These are phyloP conservation scores for Drosophila sulfurigaster DNA, from an alignment of 1,140 invertebrate genomes.

Conservation along the genomic window DNA sequence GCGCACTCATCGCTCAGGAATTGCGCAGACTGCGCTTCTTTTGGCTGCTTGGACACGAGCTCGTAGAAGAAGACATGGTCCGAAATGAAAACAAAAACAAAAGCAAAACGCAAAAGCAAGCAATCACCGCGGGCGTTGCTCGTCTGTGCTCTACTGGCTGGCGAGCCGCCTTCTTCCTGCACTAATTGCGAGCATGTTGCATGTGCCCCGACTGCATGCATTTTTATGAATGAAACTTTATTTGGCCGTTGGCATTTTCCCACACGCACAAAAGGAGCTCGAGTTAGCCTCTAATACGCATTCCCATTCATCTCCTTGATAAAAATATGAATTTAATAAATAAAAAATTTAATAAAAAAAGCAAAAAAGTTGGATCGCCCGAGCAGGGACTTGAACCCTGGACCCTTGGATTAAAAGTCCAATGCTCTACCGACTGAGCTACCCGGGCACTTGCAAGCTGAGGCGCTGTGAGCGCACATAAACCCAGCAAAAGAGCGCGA, in stretches of 20 bases:
- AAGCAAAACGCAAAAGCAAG: neutral
- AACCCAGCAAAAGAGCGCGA: constrained; percentile 33
- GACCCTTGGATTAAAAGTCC: constrained; percentile 92
- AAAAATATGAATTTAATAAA: constrained; percentile 16
- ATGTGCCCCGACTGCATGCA: constrained; percentile 58
- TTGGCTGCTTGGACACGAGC: constrained; percentile 3
- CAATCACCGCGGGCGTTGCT: constrained; percentile 29
- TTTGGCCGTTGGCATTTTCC: constrained; percentile 60
- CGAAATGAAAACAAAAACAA: neutral
- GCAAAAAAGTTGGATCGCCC: constrained; percentile 85
- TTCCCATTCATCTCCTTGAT: neutral
- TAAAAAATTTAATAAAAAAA: constrained; percentile 9
- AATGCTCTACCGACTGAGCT: constrained; percentile 91
- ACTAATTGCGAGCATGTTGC: constrained; percentile 66
- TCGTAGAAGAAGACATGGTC: constrained; percentile 5
- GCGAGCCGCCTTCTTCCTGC: constrained; percentile 67
- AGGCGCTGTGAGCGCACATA: constrained; percentile 28
- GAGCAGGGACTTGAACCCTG: constrained; percentile 92
- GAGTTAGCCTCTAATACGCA: neutral
- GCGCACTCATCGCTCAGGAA: constrained; percentile 73
- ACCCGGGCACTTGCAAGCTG: constrained; percentile 86
- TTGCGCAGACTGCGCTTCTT: constrained; percentile 66
- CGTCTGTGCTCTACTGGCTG: constrained; percentile 61
- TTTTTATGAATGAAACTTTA: constrained; percentile 72
- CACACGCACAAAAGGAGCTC: constrained; percentile 35